Percentiles rank a stretch among this genome's conserved stretches.
Evolutionary conservation across 2,797 vertebrate genomes (phyloP).

Genomic region (Rhynchonycteris naso): DNA sequence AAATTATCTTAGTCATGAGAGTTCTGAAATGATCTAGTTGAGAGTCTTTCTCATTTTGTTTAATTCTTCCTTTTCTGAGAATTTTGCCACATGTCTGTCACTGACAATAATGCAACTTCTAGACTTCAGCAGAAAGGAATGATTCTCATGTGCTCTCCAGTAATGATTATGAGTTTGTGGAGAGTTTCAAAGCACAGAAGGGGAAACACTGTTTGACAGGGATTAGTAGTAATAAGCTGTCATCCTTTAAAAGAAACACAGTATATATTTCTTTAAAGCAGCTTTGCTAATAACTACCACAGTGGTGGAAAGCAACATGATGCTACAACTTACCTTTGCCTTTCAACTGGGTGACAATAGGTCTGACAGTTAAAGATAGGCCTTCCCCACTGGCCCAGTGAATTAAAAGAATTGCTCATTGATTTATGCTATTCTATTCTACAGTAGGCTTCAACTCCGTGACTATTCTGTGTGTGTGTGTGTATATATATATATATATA

Average conservation of each 20-base stretch:
- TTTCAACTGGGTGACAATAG: conserved; percentile 33
- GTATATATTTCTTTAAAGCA: conserved; percentile 68
- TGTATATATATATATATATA: too few species aligned
- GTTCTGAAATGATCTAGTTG: not conserved
- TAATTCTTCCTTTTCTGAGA: conserved; percentile 43
- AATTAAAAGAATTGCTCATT: conserved; percentile 63
- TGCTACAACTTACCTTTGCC: not conserved
- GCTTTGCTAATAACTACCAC: conserved; percentile 39
- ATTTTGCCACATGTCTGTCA: conserved; percentile 18
- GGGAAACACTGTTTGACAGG: conserved; percentile 30
- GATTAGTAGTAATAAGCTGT: conserved; percentile 46
- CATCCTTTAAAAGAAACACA: conserved; percentile 61
- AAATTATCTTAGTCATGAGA: not conserved
- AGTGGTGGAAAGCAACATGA: not conserved
- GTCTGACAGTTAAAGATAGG: conserved; percentile 55
- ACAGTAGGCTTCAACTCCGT: not conserved
- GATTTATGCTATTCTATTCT: conserved; percentile 63
- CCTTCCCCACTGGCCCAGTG: not conserved
- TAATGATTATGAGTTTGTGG: conserved; percentile 43
- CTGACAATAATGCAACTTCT: not conserved
- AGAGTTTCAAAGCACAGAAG: conserved; percentile 35
- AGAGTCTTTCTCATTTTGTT: conserved; percentile 3
- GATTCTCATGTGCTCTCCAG: conserved; percentile 49
- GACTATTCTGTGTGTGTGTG: too few species aligned
- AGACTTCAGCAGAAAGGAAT: conserved; percentile 43